phyloP scores from a whole-genome alignment of 2,888 invertebrate species.

The Trichogramma dendrolimi region DNA sequence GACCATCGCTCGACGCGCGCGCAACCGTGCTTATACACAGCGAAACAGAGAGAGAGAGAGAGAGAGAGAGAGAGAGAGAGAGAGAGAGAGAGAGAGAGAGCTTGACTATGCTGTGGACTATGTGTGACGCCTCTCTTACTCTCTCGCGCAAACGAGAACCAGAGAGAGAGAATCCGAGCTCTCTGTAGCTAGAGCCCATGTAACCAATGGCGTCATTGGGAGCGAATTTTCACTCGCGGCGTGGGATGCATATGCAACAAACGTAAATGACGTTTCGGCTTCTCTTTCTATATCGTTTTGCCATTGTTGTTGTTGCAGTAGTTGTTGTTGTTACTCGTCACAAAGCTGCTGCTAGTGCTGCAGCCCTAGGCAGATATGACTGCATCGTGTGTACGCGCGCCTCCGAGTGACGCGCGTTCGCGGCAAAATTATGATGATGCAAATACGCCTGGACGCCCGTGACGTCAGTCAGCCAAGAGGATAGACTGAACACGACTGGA shows the following conservation, averaged over 20 bases:
- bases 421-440: background rate
- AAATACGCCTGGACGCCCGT: background rate
- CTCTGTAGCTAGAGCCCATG: conserved; percentile 8
- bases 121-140: background rate
- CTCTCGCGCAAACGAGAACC: conserved; percentile 15
- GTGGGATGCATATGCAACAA: conserved; percentile 11
- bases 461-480: background rate
- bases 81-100: background rate
- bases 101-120: no score
- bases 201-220: background rate
- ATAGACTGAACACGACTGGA: no score
- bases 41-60: conserved; percentile 9
- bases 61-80: background rate
- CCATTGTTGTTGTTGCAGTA: no score
- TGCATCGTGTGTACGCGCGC: background rate
- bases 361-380: background rate
- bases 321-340: no score
- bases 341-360: conserved; percentile 11
- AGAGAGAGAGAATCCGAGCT: conserved; percentile 9
- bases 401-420: background rate
- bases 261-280: background rate
- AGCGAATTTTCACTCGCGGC: conserved; percentile 8
- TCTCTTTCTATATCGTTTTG: conserved; percentile 25
- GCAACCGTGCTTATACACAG: conserved; percentile 23
- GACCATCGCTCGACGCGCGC: conserved; percentile 5